Base-by-base conservation (phyloP, 2,888 invertebrate species). In the Cecidostiba fungosa region DNA sequence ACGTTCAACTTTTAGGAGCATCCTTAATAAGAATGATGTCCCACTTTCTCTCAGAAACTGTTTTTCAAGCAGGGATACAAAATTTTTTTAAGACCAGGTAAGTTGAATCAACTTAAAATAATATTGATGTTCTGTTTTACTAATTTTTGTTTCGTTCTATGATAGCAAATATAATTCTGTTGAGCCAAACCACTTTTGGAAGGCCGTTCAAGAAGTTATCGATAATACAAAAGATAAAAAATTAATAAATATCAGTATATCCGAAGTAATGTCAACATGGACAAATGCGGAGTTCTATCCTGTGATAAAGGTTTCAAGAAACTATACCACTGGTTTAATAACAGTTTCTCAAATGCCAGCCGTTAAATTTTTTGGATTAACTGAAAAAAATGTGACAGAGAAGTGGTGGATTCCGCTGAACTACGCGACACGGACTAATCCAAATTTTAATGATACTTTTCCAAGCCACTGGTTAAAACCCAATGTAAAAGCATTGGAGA, bases 21-120 rank as follows among this genome's bases (percentile, higher is more conserved):
- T 94, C 94, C 76, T 94, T 95, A 29, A 94, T 95, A 78, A 94
- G 95, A 36, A 95, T 95, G 95, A 93, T 95, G 92, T 94, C 94
- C 76, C 94, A 95, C 88, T 93, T 94, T 90, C 90, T 95, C 12
- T 86, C 89, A 0, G 95, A 95, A 85, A 94, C 94, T 50, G 92
- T 94, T 5, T 96, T 96, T 92, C 94, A 94, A 81, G 91, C 92
- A 39, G 96, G 96, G 14, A 91, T 95, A 0, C 89, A 91, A 43
- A 91, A 91, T 59, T 95, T 86, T 59, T 83, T 88, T 1, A 82
- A 81, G 16, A n/a, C 12, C 3, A 77, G 86, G 87, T 87, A 86
- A 82, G 87, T 78, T n/a, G 8, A 23, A 23, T 59, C 6, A 77
- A 39, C 23, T 23, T 43, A 14, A 43, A n/a, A n/a, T n/a, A n/a